These are phyloP conservation scores for Elymnias hypermnestra DNA, from an alignment of 1,140 invertebrate genomes.

Conservation along the genomic window DNA sequence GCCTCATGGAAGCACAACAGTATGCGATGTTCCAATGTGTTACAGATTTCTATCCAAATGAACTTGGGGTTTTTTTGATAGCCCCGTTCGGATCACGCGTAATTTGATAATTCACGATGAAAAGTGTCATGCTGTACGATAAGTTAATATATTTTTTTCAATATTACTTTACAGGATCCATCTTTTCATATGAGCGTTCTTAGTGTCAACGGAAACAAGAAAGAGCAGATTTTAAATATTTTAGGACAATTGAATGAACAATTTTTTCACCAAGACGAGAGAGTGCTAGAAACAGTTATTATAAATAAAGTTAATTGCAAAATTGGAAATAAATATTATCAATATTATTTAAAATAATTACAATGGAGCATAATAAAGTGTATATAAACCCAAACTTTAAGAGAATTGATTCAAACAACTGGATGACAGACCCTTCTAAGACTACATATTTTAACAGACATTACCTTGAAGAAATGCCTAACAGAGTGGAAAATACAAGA, in stretches of 20 bases:
- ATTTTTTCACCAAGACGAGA: conserved; percentile 31
- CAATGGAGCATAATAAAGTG: conserved; percentile 43
- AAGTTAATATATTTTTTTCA: too few relatives aligned
- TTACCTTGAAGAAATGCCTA: conserved; percentile 1
- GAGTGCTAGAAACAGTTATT: conserved; percentile 20
- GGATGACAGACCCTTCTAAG: conserved; percentile 3
- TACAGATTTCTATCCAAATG: too few relatives aligned
- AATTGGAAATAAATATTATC: conserved; percentile 57
- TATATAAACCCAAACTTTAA: conserved; percentile 64
- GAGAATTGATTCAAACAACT: conserved; percentile 12
- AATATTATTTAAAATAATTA: conserved; percentile 32
- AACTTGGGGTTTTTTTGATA: too few relatives aligned
- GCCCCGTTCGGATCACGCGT: too few relatives aligned
- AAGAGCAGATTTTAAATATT: conserved; percentile 54
- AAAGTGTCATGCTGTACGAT: too few relatives aligned
- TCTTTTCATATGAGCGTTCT: conserved; percentile 84
- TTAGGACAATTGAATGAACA: conserved; percentile 41
- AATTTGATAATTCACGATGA: too few relatives aligned
- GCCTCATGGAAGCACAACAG: too few relatives aligned
- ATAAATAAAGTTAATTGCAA: conserved; percentile 51
- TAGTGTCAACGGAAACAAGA: conserved; percentile 80
- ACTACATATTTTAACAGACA: conserved; percentile 19
- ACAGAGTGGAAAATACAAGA: not conserved
- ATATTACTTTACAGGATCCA: conserved; percentile 76
- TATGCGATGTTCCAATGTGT: too few relatives aligned